Evolutionary conservation across 2,797 vertebrate species (phyloP).

Genomic region (Fistularia tabacaria): DNA sequence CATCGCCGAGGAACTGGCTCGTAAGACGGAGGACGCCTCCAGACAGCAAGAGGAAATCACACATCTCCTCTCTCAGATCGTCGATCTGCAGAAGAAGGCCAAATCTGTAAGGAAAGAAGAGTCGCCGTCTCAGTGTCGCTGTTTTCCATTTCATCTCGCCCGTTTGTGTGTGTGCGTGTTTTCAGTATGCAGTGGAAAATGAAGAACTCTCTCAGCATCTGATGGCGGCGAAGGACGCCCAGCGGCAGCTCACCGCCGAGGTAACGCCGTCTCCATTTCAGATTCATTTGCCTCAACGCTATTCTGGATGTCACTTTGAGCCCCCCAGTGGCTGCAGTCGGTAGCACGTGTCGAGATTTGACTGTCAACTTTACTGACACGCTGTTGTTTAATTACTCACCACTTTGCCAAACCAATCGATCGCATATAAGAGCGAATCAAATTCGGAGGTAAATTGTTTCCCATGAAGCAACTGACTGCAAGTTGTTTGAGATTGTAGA

Average conservation of each 20-base stretch:
- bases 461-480: too few relatives aligned
- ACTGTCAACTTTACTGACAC: too few relatives aligned
- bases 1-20: constrained; percentile 91
- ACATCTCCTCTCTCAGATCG: constrained; percentile 93
- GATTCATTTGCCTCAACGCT: background rate
- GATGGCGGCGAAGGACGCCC: constrained; percentile 93
- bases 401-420: too few relatives aligned
- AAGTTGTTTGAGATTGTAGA: too few relatives aligned
- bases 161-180: constrained; percentile 13
- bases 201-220: constrained; percentile 95
- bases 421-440: too few relatives aligned
- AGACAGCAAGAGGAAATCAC: constrained; percentile 98
- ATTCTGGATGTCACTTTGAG: too few relatives aligned
- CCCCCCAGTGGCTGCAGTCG: background rate
- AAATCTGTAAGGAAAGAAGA: constrained; percentile 83
- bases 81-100: constrained; percentile 94
- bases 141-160: background rate
- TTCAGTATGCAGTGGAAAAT: constrained; percentile 90
- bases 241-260: constrained; percentile 93
- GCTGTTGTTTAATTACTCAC: too few relatives aligned
- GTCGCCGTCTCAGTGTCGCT: too few relatives aligned
- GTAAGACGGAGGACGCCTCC: constrained; percentile 96
- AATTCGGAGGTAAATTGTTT: too few relatives aligned
- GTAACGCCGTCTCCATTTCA: constrained; percentile 53
- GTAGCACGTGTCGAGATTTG: too few relatives aligned